These are phyloP conservation scores for Pangasius krempfi DNA, from an alignment of 2,797 vertebrate genomes.

Conservation along the genomic window DNA sequence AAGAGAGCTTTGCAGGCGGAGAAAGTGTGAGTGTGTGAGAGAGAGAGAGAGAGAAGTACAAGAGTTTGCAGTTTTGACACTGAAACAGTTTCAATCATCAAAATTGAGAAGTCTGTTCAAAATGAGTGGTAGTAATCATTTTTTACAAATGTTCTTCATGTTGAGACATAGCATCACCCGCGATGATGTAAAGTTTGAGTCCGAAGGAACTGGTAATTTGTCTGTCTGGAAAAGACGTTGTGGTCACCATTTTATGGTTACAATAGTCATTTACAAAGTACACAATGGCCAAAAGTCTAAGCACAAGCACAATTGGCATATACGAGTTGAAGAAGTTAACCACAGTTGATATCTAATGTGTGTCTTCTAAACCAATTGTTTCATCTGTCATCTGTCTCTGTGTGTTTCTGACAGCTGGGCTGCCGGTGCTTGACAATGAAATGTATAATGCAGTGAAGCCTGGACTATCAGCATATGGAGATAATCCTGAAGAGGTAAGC, in stretches of 20 bases:
- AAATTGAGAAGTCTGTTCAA: constrained; percentile 24
- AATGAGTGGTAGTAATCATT: constrained; percentile 14
- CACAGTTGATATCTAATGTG: constrained; percentile 19
- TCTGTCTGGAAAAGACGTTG: constrained; percentile 57
- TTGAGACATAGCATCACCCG: constrained; percentile 49
- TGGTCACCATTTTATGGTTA: constrained; percentile 51
- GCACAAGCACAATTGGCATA: background rate
- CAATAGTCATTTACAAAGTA: constrained; percentile 27
- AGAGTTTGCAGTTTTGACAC: constrained; percentile 10
- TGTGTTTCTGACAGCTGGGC: constrained; percentile 74
- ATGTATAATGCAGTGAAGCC: constrained; percentile 96
- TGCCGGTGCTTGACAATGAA: constrained; percentile 91
- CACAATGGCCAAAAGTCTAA: constrained; percentile 18
- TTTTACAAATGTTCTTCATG: constrained; percentile 31
- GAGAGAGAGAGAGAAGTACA: constrained; percentile 36
- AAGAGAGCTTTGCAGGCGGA: constrained; percentile 18
- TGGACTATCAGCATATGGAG: constrained; percentile 92
- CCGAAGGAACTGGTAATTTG: constrained; percentile 55
- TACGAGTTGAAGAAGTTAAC: constrained; percentile 17
- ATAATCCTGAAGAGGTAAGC: constrained; percentile 89
- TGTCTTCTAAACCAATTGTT: constrained; percentile 32
- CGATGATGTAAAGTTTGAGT: constrained; percentile 50
- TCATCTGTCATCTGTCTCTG: constrained; percentile 36
- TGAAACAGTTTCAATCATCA: background rate
- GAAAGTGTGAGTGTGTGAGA: constrained; percentile 21